Evolutionary conservation across 1,140 invertebrate species (phyloP), one percentile per base, ranked within the genome.

Genomic region (Bombus consobrinus): DNA sequence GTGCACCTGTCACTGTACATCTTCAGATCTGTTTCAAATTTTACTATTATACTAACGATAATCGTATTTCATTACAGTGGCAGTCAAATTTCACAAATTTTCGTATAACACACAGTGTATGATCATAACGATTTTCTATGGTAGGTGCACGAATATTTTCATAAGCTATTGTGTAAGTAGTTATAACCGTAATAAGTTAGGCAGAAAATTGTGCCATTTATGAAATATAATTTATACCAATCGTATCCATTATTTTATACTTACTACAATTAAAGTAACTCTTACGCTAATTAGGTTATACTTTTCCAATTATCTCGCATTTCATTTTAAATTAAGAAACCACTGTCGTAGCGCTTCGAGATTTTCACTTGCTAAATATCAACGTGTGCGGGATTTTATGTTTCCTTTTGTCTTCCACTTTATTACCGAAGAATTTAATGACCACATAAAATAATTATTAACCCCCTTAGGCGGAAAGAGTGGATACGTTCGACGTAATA

Each of bases 381-480:
- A 53, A 53, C 22, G 34, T 37, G 34, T 69, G n/a, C 68, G 18
- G 9, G 66, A 69, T 69, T 69, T 69, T 39, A 69, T 32, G 68
- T 25, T 39, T 69, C 22, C 47, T 53, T 53, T 53, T 53, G 47
- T 53, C 18, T 53, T 53, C 1, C 15, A 18, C 18, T 53, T 53
- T 53, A 53, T 69, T 69, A 25, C 68, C 68, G 9, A 69, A 69
- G 34, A 69, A 69, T 69, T 69, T 69, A 69, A 69, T 39, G 9
- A 37, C 68, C 9, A 8, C 68, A 39, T 69, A 69, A 69, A 69
- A 69, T 37, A n/a, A 69, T 69, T 69, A 69, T 69, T 69, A 39
- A 39, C 3, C 34, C 68, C 34, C 34, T 39, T 39, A 37, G 37
- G 68, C 68, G 25, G 22, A 1, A 69, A 69, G 68, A 39, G 34